Conservation (phyloP, 1,140 invertebrate species). For the Camponotus floridanus region DNA sequence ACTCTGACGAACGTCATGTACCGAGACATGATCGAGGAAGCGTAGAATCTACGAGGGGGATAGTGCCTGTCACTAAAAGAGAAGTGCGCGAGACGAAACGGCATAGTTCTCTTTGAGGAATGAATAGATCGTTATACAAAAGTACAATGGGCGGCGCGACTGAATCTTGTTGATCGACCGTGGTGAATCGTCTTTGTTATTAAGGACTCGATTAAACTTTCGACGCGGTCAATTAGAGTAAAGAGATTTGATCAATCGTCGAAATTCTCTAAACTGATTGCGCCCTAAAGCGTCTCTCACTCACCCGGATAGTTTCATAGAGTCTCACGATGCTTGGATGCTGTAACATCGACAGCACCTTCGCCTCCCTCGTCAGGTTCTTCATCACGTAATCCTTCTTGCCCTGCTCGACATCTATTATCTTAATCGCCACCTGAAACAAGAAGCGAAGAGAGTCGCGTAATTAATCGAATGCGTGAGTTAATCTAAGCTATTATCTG, state of each 20-base stretch:
- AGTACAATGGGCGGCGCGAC: constrained; percentile 1
- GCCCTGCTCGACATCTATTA: constrained; percentile 89
- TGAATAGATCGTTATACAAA: constrained; percentile 50
- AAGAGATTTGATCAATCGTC: constrained; percentile 54
- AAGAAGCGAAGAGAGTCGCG: constrained; percentile 13
- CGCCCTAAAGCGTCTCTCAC: constrained; percentile 42
- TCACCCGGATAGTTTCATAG: constrained; percentile 91
- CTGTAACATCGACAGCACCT: constrained; percentile 88
- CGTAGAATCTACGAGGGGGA: constrained; percentile 18
- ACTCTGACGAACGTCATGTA: constrained; percentile 51
- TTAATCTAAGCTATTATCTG: neutral
- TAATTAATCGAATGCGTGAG: constrained; percentile 34
- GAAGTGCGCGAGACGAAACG: constrained; percentile 19
- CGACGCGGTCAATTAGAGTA: constrained; percentile 43
- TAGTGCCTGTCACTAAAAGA: constrained; percentile 23
- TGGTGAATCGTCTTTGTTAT: constrained; percentile 40
- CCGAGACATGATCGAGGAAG: constrained; percentile 40
- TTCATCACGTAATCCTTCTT: constrained; percentile 89
- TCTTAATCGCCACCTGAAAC: constrained; percentile 90
- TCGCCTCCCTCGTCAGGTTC: constrained; percentile 89
- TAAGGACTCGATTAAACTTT: constrained; percentile 56
- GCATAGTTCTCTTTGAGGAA: constrained; percentile 30
- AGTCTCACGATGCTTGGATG: constrained; percentile 90
- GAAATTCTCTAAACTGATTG: constrained; percentile 40
- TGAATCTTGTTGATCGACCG: constrained; percentile 21